Evolutionary conservation across 2,113 vertebrate species (phyloP).

Genomic region (Euleptes europaea): DNA sequence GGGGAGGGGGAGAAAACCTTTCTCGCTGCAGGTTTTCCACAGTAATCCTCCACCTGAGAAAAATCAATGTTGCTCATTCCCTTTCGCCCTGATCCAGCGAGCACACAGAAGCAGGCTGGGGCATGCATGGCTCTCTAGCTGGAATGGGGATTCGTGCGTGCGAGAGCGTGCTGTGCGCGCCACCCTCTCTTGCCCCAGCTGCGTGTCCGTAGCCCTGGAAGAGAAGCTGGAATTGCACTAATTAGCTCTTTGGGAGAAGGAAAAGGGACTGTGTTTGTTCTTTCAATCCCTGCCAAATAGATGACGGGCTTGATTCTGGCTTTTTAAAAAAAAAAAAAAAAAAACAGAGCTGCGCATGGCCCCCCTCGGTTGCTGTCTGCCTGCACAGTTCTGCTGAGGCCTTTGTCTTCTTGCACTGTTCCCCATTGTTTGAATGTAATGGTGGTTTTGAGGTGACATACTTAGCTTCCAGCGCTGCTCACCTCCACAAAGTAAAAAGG

Average conservation of each 20-base stretch:
- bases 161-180: no score
- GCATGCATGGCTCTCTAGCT: neutral
- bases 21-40: slow-evolving; percentile 7
- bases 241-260: neutral
- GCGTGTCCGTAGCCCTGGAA: neutral
- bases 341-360: neutral
- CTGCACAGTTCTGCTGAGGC: neutral
- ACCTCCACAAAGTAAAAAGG: neutral
- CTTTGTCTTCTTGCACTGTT: neutral
- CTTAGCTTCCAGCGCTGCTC: neutral
- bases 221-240: neutral
- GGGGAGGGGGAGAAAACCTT: neutral
- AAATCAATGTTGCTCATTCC: slow-evolving; percentile 25
- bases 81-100: slow-evolving; percentile 23
- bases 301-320: no score
- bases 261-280: neutral
- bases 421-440: neutral
- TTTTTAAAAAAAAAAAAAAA: no score
- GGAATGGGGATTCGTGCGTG: neutral
- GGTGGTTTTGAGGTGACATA: neutral
- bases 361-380: neutral
- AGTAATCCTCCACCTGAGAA: neutral
- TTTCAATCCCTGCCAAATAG: neutral
- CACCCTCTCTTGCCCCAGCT: neutral
- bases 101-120: neutral